Conservation (phyloP, 2,797 vertebrate species). For the Cossypha polioptera region DNA sequence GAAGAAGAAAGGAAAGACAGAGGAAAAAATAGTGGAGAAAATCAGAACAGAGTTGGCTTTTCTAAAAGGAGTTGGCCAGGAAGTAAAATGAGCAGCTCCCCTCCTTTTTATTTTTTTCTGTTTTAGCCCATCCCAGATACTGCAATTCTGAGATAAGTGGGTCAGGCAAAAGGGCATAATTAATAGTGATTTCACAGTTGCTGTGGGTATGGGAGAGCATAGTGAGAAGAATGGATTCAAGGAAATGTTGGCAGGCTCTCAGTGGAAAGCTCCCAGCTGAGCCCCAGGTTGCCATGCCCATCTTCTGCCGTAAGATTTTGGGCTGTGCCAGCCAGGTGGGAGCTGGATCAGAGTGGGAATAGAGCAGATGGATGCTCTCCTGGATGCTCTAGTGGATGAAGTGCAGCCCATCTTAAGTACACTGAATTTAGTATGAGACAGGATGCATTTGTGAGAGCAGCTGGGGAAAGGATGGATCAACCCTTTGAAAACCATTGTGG, state of each 20-base stretch:
- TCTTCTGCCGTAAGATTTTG: background rate
- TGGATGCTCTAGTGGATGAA: background rate
- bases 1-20: slow-evolving; percentile 32
- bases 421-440: background rate
- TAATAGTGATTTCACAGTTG: background rate
- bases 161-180: background rate
- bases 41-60: slow-evolving; percentile 39
- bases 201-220: background rate
- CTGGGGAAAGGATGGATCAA: background rate
- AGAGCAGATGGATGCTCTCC: slow-evolving; percentile 9
- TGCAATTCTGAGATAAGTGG: background rate
- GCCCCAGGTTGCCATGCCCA: background rate
- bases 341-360: background rate
- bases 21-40: slow-evolving; percentile 51
- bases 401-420: background rate
- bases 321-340: background rate
- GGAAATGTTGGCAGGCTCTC: background rate
- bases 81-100: background rate
- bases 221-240: background rate
- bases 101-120: background rate
- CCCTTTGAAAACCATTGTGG: background rate
- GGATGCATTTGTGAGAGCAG: background rate
- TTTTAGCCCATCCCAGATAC: background rate
- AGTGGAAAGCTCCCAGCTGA: background rate
- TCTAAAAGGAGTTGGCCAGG: slow-evolving; percentile 5